Evolutionary conservation across 1,140 invertebrate genomes (phyloP).

Genomic region (Diploscapter pachys): DNA sequence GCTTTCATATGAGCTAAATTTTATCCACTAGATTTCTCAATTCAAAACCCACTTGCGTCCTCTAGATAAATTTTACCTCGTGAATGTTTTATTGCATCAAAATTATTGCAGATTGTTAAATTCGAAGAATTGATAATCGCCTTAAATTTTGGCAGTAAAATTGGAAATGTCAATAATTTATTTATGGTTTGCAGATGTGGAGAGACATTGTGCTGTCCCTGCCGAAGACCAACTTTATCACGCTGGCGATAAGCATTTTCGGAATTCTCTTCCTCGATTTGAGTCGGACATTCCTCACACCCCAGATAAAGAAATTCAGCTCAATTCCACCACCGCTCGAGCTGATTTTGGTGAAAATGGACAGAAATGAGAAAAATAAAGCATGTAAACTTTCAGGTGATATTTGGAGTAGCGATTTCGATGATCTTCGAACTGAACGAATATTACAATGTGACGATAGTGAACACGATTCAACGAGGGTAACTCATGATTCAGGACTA

Average conservation of each 20-base stretch:
- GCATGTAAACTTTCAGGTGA: slow-evolving; percentile 21
- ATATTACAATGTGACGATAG: slow-evolving; percentile 61
- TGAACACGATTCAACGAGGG: slow-evolving; percentile 63
- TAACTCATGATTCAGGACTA: slow-evolving; percentile 37
- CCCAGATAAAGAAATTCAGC: slow-evolving; percentile 60
- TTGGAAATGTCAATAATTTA: slow-evolving; percentile 10
- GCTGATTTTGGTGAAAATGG: slow-evolving; percentile 60
- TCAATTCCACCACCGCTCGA: slow-evolving; percentile 63
- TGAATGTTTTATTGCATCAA: too few relatives aligned
- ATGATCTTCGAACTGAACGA: slow-evolving; percentile 59
- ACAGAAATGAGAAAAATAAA: slow-evolving; percentile 2
- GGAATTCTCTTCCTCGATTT: slow-evolving; percentile 60
- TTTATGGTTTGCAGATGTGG: slow-evolving; percentile 19
- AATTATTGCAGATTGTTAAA: too few relatives aligned
- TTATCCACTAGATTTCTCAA: too few relatives aligned
- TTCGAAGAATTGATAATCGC: too few relatives aligned
- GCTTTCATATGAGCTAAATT: too few relatives aligned
- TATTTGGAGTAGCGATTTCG: slow-evolving; percentile 61
- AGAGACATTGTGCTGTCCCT: slow-evolving; percentile 43
- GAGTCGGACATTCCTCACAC: slow-evolving; percentile 61
- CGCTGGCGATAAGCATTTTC: slow-evolving; percentile 59
- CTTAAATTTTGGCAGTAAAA: too few relatives aligned
- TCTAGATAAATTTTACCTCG: too few relatives aligned
- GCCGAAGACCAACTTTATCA: slow-evolving; percentile 59
- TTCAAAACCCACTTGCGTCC: too few relatives aligned